phyloP scores from a whole-genome alignment of 2,113 vertebrate species.

The Poeciliopsis prolifica region DNA sequence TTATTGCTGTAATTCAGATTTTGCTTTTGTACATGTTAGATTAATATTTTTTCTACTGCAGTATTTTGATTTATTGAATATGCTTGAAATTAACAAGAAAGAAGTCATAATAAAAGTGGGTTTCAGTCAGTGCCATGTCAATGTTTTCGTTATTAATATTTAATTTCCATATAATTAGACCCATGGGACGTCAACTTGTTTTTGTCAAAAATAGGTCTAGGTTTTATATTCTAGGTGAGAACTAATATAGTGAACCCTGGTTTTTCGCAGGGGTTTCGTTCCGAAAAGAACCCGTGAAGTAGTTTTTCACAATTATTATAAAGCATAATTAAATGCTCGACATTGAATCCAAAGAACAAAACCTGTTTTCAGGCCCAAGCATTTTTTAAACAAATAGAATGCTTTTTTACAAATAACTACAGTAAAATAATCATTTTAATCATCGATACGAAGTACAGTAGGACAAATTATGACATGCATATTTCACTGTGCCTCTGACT shows the following conservation, averaged over 20 bases:
- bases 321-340: no score
- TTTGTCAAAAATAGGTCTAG: neutral
- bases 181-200: neutral
- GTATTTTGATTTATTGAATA: constrained; percentile 53
- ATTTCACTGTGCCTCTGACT: no score
- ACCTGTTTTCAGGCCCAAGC: no score
- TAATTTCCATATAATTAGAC: neutral
- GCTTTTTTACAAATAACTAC: no score
- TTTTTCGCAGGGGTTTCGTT: no score
- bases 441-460: no score
- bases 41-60: constrained; percentile 77
- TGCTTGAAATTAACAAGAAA: constrained; percentile 51
- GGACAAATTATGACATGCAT: no score
- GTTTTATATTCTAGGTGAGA: neutral
- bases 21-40: constrained; percentile 65
- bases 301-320: no score
- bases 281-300: no score
- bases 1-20: constrained; percentile 59
- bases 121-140: constrained; percentile 20
- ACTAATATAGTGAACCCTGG: neutral
- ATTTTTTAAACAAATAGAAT: no score
- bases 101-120: constrained; percentile 35
- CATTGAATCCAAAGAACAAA: no score
- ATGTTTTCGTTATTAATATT: neutral
- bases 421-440: no score